These are phyloP conservation scores for Anguilla pacifica DNA, from an alignment of 2,797 vertebrate species.

Conservation along the genomic window DNA sequence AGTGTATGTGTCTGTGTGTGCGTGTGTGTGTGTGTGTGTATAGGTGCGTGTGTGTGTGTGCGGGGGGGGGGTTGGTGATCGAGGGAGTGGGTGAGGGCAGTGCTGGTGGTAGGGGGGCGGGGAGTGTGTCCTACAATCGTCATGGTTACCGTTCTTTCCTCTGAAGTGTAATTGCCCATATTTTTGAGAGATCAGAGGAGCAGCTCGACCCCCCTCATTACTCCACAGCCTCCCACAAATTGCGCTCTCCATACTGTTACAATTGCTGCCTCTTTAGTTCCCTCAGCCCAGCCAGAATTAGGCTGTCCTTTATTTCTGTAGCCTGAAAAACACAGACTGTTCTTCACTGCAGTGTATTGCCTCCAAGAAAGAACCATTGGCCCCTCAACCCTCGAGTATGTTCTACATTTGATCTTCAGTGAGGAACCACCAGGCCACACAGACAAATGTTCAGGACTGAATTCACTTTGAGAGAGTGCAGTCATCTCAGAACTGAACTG, in stretches of 20 bases:
- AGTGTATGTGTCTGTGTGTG: background rate
- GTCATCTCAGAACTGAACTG: background rate
- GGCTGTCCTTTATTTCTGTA: background rate
- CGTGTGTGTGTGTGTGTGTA: conserved; percentile 38
- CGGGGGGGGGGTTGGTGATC: background rate
- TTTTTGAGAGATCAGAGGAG: conserved; percentile 55
- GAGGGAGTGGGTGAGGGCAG: conserved; percentile 35
- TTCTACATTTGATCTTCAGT: conserved; percentile 61
- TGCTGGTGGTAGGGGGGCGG: conserved; percentile 41
- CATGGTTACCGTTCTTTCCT: conserved; percentile 70
- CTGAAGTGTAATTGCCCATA: conserved; percentile 69
- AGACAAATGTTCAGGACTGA: background rate
- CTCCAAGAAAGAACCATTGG: conserved; percentile 49
- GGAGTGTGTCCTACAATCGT: conserved; percentile 53
- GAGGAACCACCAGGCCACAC: conserved; percentile 26
- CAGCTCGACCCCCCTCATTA: conserved; percentile 63
- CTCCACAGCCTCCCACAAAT: conserved; percentile 60
- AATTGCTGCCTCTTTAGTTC: background rate
- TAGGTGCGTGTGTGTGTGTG: conserved; percentile 40
- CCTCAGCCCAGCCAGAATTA: background rate
- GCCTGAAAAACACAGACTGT: background rate
- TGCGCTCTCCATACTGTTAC: conserved; percentile 54
- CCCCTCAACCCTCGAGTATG: conserved; percentile 35
- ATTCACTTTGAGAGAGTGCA: background rate
- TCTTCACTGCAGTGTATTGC: background rate